Base-by-base conservation (phyloP, 2,797 vertebrate genomes). In the Cebuella pygmaea region DNA sequence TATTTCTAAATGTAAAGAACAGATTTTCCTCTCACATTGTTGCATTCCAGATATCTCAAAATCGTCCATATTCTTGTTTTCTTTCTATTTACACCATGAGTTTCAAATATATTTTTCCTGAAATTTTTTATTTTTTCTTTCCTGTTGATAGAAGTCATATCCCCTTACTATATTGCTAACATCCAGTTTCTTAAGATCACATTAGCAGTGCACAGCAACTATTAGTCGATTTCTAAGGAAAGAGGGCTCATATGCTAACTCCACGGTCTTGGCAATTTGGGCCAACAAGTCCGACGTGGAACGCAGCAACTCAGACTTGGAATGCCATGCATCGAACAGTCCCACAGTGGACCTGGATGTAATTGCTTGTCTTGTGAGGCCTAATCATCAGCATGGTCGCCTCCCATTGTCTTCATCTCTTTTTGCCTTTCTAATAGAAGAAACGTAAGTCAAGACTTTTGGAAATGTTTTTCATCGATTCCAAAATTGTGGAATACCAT, bases 11-110 rank as follows among this genome's bases (percentile, higher is more conserved):
- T n/a, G 5, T 85, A 26, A 91, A 67, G 39, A 14, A 57, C 22
- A 94, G 59, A 76, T 46, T 1, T 3, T 6, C n/a, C 5, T 33
- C 44, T 33, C 1, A 1, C n/a, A 1, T 13, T 15, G 0, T 44
- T 67, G 19, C 4, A 26, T 75, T 74, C 19, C 4, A 41, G 30
- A 33, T n/a, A 11, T 59, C 76, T 80, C 36, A 89, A 94, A 61
- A n/a, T 50, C 2, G 7, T 26, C 24, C 44, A 19, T 27, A 70
- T 79, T 92, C 81, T 44, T 75, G 4, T 50, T 81, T 75, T 7
- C 8, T 64, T 93, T 79, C 17, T 72, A 15, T 83, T 78, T 74
- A 12, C 2, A n/a, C 74, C 20, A 41, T 74, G 8, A 41, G 55
- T 44, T 48, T 72, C 78, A 1, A 55, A 64, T 20, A 7, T 19